Evolutionary conservation across 2,888 invertebrate genomes (phyloP).

Genomic region (Apoda limacodes): DNA sequence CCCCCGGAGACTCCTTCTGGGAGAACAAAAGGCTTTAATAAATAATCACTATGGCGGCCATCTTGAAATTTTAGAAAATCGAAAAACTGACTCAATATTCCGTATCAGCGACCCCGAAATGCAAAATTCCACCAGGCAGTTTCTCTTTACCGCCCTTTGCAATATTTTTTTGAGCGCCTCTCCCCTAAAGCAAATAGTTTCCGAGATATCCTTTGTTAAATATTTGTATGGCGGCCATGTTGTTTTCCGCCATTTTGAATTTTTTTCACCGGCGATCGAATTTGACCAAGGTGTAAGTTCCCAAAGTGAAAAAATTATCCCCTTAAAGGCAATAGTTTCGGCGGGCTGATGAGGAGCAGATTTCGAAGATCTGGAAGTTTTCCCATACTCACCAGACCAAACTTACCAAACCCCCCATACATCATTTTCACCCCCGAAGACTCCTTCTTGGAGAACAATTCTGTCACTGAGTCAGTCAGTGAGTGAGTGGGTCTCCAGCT

Average conservation of each 20-base stretch:
- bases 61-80: no score
- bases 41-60: no score
- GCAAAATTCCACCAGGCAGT: no score
- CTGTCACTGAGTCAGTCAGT: neutral
- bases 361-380: neutral
- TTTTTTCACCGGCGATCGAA: neutral
- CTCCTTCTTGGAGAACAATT: neutral
- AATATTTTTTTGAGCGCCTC: neutral
- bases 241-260: neutral
- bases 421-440: neutral
- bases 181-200: neutral
- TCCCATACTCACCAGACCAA: neutral
- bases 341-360: neutral
- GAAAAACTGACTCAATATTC: no score
- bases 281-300: neutral
- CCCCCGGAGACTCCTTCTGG: no score
- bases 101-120: no score
- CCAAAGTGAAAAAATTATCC: neutral
- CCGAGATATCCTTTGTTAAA: neutral
- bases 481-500: neutral
- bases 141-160: no score
- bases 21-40: no score
- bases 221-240: neutral
- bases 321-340: neutral
- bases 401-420: neutral